Evolutionary conservation across 2,113 vertebrate genomes (phyloP), one percentile per base, ranked within the genome.

Genomic region (Perca schrenkii): DNA sequence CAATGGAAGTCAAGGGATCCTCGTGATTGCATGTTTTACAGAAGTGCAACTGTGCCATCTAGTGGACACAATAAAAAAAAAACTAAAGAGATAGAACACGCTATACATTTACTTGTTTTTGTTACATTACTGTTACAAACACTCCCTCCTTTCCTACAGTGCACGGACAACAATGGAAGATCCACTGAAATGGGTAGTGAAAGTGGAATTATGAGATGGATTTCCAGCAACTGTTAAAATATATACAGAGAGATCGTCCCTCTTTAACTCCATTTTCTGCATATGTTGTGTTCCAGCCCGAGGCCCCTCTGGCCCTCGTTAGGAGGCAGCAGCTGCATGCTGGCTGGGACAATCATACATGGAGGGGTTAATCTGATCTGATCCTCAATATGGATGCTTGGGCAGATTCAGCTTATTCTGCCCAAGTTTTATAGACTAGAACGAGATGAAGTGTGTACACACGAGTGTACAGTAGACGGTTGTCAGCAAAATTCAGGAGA

Each of bases 251-350:
- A 78, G 10, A 21, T 56, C n/a, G 4, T 79, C 28, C 15, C 40
- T 76, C 62, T 47, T 60, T 56, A 82, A 61, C 69, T 50, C 15
- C 50, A 56, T 69, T 3, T 1, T 72, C 49, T 47, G 67, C n/a
- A 64, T 63, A 52, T 61, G 61, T n/a, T 75, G 46, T 80, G 67
- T 14, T 62, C 67, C 57, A 72, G 60, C 54, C 43, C 34, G 50
- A 71, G 52, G 74, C 21, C 56, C 66, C 65, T 75, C 50, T 69
- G 79, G 43, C 68, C 49, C 79, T 90, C 22, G 73, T 90, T 85
- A 88, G 57, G 67, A 77, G n/a, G 40, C 64, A 81, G 71, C 84
- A 87, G 71, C 84, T 83, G 83, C 34, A 61, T 11, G 22, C 52
- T 63, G 63, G 56, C 58, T 52, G 43, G 25, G 53, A 67, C 21